Conservation (phyloP, 92 coral and sea anemone genomes). For the Pocillopora grandis region DNA sequence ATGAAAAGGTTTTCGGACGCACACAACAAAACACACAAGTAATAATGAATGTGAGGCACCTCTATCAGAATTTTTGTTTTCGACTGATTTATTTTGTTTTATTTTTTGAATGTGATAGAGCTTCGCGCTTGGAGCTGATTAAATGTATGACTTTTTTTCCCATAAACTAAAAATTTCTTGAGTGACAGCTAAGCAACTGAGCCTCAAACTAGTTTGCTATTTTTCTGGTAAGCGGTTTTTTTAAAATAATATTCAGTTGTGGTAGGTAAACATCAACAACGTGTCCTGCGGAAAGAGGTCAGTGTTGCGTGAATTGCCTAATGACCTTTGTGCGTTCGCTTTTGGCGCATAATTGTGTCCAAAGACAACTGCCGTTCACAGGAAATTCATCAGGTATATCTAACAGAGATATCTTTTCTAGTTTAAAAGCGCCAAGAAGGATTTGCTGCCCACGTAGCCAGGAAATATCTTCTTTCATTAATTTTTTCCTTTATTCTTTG, state of each 20-base stretch:
- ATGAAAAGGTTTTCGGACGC: constrained; percentile 35
- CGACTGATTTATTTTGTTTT: not conserved
- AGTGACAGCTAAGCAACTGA: not conserved
- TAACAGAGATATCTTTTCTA: not conserved
- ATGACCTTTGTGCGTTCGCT: not conserved
- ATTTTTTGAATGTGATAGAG: not conserved
- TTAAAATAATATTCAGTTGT: not conserved
- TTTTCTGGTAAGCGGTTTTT: constrained; percentile 23
- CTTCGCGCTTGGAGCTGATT: not conserved
- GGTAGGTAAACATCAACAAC: constrained; percentile 2
- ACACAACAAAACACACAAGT: constrained; percentile 17
- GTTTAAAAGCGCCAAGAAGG: not conserved
- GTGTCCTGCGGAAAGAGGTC: not conserved
- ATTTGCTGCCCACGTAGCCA: constrained; percentile 9
- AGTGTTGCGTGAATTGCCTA: not conserved
- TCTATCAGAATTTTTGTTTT: not conserved
- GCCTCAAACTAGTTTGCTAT: not conserved
- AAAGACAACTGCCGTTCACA: constrained; percentile 12
- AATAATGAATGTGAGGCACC: constrained; percentile 5
- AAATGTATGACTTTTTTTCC: not conserved
- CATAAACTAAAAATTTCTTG: not conserved
- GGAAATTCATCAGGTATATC: constrained; percentile 8
- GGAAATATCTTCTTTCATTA: not conserved
- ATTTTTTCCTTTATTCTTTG: not conserved
- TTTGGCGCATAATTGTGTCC: constrained; percentile 12